Evolutionary conservation across 92 coral and sea anemone species (phyloP), one percentile per base, ranked within the genome.

Genomic region (Plumapathes pennacea): DNA sequence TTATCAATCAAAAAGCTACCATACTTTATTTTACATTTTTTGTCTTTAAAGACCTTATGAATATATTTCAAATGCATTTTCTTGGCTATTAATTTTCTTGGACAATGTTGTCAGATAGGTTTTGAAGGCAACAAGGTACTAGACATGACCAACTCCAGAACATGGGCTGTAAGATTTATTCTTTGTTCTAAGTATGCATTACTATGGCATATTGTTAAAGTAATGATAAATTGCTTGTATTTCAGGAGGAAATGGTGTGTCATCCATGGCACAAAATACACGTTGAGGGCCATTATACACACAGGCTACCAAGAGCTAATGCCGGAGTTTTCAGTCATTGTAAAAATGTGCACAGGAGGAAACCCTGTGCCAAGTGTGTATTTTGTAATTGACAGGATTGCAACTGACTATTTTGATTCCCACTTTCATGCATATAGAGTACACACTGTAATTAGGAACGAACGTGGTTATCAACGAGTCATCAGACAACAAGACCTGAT

Each of bases 321-420:
- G 26, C 26, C 54, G 26, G 26, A 47, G 54, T 47, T 47, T 14
- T 23, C 26, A 9, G 54, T 47, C 7, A 47, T 47, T 1, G 26
- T 22, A 32, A 47, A 47, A 34, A n/a, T 34, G 40, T 8, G 9
- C 40, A 47, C 22, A 27, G 29, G 21, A 47, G 26, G 26, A 47
- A 32, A 47, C 11, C 12, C 29, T 32, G n/a, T n/a, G n/a, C n/a
- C n/a, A n/a, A n/a, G n/a, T n/a, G 15, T 64, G 31, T 48, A 36
- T 50, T 64, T 60, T 26, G 2, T 60, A 14, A 28, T 30, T 4
- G 14, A 10, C 10, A 41, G 20, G 49, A 38, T 18, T 25, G 14
- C n/a, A 60, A 60, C 67, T 4, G 31, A 29, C 6, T 19, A 26
- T 19, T 64, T 42, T 30, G 24, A 64, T 60, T 31, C 33, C 21